Percentiles rank a stretch among this genome's conserved stretches.
These are phyloP conservation scores for Plagiodera versicolora DNA, from an alignment of 2,888 invertebrate genomes.

Conservation along the genomic window DNA sequence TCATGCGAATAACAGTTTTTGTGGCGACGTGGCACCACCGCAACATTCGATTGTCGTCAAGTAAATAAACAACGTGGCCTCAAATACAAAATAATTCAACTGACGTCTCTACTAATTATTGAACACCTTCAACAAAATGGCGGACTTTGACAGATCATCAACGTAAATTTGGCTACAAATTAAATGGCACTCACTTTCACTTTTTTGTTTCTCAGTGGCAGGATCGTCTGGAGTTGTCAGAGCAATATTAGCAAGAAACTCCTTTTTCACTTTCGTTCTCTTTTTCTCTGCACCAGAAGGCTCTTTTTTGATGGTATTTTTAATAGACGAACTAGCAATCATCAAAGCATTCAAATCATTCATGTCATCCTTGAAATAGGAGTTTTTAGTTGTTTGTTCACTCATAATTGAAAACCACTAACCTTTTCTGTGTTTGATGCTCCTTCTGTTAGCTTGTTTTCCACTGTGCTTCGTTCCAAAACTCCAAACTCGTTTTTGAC, in stretches of 20 bases:
- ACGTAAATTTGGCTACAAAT: neutral
- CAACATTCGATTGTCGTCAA: too few species aligned
- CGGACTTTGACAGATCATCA: neutral
- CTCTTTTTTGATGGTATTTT: conserved; percentile 45
- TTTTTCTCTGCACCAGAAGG: conserved; percentile 54
- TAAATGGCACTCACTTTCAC: conserved; percentile 53
- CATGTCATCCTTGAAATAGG: conserved; percentile 17
- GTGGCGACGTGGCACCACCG: too few species aligned
- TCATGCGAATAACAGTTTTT: too few species aligned
- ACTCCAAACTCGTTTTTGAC: neutral
- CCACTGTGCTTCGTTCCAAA: neutral
- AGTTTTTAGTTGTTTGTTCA: neutral
- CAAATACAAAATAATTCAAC: too few species aligned
- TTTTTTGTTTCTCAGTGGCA: conserved; percentile 55
- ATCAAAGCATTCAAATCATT: conserved; percentile 59
- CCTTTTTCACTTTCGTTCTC: conserved; percentile 57
- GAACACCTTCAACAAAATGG: too few species aligned
- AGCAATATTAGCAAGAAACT: conserved; percentile 57
- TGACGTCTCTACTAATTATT: too few species aligned
- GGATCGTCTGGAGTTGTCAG: conserved; percentile 58
- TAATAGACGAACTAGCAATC: conserved; percentile 58
- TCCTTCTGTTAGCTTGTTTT: neutral
- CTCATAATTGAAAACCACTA: neutral
- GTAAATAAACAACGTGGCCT: too few species aligned
- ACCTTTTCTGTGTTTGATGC: conserved; percentile 8